Evolutionary conservation across 2,797 vertebrate species (phyloP).

Genomic region (Esox lucius): DNA sequence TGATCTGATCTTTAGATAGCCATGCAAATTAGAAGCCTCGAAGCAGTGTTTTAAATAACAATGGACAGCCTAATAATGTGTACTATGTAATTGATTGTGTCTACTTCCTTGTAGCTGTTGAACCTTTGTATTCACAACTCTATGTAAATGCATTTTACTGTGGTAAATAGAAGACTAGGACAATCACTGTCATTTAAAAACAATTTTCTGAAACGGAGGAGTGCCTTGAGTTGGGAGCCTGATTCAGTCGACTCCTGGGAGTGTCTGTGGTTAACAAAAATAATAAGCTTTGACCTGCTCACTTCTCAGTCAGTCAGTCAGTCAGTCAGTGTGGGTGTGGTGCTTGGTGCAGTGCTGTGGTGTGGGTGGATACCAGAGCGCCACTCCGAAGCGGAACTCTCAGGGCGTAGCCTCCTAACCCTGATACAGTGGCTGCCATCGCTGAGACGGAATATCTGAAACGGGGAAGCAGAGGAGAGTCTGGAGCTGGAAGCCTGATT

Average conservation of each 20-base stretch:
- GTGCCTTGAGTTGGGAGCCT: background rate
- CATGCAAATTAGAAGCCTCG: background rate
- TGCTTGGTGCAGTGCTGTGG: conserved; percentile 45
- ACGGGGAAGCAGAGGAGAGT: conserved; percentile 13
- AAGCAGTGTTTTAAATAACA: background rate
- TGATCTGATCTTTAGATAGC: background rate
- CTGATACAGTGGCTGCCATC: conserved; percentile 27
- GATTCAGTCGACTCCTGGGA: background rate
- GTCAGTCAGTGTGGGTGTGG: conserved; percentile 61
- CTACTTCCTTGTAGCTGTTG: background rate
- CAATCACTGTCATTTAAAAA: no score
- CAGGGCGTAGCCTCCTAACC: conserved; percentile 45
- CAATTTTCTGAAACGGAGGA: background rate
- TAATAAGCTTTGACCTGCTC: no score
- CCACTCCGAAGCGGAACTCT: conserved; percentile 48
- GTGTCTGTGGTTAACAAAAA: background rate
- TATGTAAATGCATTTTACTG: background rate
- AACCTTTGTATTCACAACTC: background rate
- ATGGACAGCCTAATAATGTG: background rate
- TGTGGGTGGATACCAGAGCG: conserved; percentile 38
- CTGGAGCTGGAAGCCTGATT: background rate
- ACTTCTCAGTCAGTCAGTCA: no score
- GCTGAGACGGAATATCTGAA: conserved; percentile 8
- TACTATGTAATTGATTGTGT: background rate
- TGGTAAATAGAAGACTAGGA: no score